Evolutionary conservation across 2,888 invertebrate species (phyloP), one percentile per base, ranked within the genome.

Genomic region (Cheiracanthium punctorium): DNA sequence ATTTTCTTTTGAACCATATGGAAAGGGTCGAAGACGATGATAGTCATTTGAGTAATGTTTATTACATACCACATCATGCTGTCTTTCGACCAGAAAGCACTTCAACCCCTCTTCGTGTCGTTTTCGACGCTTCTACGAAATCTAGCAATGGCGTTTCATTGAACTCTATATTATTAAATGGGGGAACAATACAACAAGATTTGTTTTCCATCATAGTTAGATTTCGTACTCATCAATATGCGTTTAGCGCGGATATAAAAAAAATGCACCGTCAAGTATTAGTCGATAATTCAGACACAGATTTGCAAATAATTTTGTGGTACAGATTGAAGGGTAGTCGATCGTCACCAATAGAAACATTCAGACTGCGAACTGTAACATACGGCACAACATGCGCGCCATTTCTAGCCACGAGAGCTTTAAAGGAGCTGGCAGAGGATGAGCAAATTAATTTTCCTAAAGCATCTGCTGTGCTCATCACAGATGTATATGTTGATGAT

Each of bases 311-410:
- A 7, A 48, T 48, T 17, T 7, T 48, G 17, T 48, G 48, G n/a
- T n/a, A n/a, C n/a, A n/a, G n/a, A n/a, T n/a, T n/a, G 48, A 48
- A 17, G 17, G 48, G 88, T 5, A 29, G 89, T 48, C 86, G 88
- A 10, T 48, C 74, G 7, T 71, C 89, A 24, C 81, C 89, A n/a
- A 72, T 90, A 1, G 48, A 84, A 29, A 82, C 87, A 0, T 88
- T 89, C 30, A 65, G 80, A 4, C 84, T 91, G n/a, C n/a, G n/a
- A n/a, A n/a, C 37, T 37, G 37, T 37, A 5, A 37, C 37, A 37
- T 37, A 37, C 12, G 37, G 37, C 37, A 8, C 37, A 37, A 37
- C 5, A 37, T 37, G 37, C 37, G 37, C 37, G 5, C 33, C 64
- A 33, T 37, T 41, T 72, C 29, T 17, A 48, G 1, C 72, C 17